Base-by-base conservation (phyloP, 2,113 vertebrate species). In the Promerops cafer region DNA sequence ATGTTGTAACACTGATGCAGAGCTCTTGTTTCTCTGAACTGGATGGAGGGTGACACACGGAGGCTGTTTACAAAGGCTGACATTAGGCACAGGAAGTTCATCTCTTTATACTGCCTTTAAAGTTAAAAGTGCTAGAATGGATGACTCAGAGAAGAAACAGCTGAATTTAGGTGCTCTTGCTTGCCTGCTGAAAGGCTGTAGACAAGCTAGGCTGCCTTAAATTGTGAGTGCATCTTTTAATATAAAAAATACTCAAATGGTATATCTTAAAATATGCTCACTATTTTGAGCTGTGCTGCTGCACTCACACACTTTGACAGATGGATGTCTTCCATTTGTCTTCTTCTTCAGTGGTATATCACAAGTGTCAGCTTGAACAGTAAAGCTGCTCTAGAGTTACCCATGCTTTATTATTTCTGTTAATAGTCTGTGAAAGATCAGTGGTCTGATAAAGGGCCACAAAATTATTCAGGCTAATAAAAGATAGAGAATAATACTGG, bases 201-300 rank as follows among this genome's bases (percentile, higher is more conserved):
- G 85, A 80, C 53, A 49, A 83, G 53, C 26, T 61, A 42, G 40
- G 21, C 54, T 72, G 65, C 40, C 65, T 87, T 7, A 89, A 88
- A 61, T 88, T 85, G 31, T 13, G n/a, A 71, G 22, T 26, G 11
- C 61, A 49, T 76, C 40, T 82, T 79, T 76, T 69, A 88, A 76
- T 92, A 37, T 50, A 18, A 82, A 89, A 77, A 19, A 1, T 66
- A 39, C 22, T 49, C 79, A 83, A 83, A 71, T 70, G 3, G 2
- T 79, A 37, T 79, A 59, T 85, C 53, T 94, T 85, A 90, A 91
- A 91, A 85, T 96, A 65, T 50, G 57, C 84, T 95, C 61, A 39
- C 39, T 92, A 16, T 94, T 91, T 94, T 75, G 28, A 76, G 76
- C 49, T 20, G 7, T 84, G 60, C 20, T 52, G 52, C 27, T 69